Conservation (phyloP, 2,797 vertebrate genomes). For the Gymnopithys bicolor region DNA sequence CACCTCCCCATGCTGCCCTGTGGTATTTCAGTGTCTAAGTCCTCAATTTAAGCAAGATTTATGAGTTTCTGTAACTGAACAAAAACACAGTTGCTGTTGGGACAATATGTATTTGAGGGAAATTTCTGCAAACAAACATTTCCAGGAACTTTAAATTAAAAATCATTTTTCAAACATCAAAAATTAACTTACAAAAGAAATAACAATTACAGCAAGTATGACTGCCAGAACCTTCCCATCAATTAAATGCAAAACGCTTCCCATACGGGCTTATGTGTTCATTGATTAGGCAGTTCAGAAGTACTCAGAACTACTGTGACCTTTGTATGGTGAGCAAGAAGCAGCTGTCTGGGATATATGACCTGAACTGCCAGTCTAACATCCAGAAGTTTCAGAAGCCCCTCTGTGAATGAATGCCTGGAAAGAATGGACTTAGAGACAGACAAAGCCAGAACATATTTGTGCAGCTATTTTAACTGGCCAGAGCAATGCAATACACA, state of each 20-base stretch:
- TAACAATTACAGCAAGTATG: fast-evolving
- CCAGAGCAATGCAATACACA: background rate
- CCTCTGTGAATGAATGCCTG: background rate
- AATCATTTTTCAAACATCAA: background rate
- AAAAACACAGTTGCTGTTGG: background rate
- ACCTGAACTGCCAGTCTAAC: background rate
- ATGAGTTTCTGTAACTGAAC: background rate
- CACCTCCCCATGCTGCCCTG: background rate
- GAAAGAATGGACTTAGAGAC: background rate
- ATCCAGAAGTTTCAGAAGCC: background rate
- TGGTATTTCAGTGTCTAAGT: background rate
- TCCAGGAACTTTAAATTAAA: background rate
- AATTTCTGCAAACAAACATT: background rate
- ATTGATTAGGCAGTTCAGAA: background rate
- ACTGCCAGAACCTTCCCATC: background rate
- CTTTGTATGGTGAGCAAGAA: background rate
- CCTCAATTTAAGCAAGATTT: background rate
- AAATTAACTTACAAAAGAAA: background rate
- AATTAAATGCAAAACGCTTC: background rate
- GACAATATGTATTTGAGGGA: background rate
- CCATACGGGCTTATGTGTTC: background rate
- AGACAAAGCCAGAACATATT: background rate
- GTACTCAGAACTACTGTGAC: background rate
- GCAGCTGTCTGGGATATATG: background rate
- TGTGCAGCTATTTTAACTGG: background rate